A percentile compares a stretch with the other conserved stretches of the same genome.
phyloP scores from a whole-genome alignment of 2,888 invertebrate species.

The Caenorhabditis plicata region DNA sequence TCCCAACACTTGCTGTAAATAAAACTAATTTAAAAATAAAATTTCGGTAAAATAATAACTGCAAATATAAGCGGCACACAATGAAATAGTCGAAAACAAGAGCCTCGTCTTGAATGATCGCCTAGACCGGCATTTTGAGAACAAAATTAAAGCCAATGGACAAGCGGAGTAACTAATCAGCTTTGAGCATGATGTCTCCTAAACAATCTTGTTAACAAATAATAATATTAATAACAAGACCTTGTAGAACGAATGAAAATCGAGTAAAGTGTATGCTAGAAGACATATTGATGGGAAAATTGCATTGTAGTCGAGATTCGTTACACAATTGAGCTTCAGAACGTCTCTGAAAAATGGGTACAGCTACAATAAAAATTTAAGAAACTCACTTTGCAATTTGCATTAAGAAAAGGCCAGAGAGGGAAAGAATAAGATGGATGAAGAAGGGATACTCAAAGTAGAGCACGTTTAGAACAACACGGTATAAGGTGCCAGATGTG shows the following conservation, averaged over 20 bases:
- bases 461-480: constrained; percentile 10
- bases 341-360: background rate
- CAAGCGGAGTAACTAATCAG: constrained; percentile 6
- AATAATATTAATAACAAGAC: background rate
- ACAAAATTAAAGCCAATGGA: constrained; percentile 7
- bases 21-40: constrained; percentile 5
- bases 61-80: too few species aligned
- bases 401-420: constrained; percentile 1
- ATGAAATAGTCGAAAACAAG: constrained; percentile 10
- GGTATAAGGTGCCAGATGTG: constrained; percentile 11
- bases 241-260: constrained; percentile 6
- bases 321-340: background rate
- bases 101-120: constrained; percentile 2
- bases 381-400: constrained; percentile 6
- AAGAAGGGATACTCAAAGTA: constrained; percentile 21
- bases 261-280: constrained; percentile 2
- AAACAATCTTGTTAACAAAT: background rate
- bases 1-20: constrained; percentile 13
- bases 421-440: constrained; percentile 11
- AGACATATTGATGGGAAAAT: constrained; percentile 10
- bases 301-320: constrained; percentile 8
- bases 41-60: background rate
- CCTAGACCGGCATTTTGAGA: constrained; percentile 6
- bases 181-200: constrained; percentile 14
- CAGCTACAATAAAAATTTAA: background rate